Percentiles rank a stretch among this genome's conserved stretches.
Conservation (phyloP, 2,113 vertebrate species). For the Steatornis caripensis region DNA sequence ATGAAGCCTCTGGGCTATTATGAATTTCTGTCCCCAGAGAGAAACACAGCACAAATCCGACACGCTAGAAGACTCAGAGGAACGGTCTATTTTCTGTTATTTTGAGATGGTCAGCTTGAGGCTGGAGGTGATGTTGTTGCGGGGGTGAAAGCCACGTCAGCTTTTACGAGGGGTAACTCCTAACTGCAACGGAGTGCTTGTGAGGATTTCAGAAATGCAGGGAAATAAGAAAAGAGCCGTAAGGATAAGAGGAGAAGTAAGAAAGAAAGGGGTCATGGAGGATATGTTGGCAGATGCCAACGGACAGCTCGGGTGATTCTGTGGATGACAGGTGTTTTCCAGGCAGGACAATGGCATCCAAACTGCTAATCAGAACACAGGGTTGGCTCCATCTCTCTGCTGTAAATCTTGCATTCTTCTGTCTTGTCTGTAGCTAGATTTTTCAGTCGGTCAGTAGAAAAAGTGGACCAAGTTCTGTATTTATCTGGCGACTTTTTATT, state of each 20-base stretch:
- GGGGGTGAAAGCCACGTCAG: not conserved
- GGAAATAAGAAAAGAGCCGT: not conserved
- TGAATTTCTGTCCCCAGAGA: constrained; percentile 42
- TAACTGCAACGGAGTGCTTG: not conserved
- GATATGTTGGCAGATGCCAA: constrained; percentile 48
- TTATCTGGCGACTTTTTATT: not conserved
- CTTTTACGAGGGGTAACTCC: not conserved
- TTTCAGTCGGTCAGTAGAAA: not conserved
- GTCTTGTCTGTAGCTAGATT: not conserved
- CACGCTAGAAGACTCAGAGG: not conserved
- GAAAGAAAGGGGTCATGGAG: not conserved
- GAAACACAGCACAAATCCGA: not conserved
- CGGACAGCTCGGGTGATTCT: constrained; percentile 64
- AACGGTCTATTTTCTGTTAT: not conserved
- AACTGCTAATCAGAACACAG: constrained; percentile 54
- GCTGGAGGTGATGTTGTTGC: not conserved
- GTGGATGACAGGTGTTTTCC: constrained; percentile 60
- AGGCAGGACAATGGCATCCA: constrained; percentile 64
- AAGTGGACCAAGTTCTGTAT: not conserved
- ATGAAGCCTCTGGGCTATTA: constrained; percentile 39
- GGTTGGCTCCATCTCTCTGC: not conserved
- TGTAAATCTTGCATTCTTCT: constrained; percentile 45
- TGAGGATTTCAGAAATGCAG: not conserved
- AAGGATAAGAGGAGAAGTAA: not conserved
- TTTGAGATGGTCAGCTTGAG: not conserved